Evolutionary conservation across 2,113 vertebrate genomes (phyloP).

Genomic region (Centropus unirufus): DNA sequence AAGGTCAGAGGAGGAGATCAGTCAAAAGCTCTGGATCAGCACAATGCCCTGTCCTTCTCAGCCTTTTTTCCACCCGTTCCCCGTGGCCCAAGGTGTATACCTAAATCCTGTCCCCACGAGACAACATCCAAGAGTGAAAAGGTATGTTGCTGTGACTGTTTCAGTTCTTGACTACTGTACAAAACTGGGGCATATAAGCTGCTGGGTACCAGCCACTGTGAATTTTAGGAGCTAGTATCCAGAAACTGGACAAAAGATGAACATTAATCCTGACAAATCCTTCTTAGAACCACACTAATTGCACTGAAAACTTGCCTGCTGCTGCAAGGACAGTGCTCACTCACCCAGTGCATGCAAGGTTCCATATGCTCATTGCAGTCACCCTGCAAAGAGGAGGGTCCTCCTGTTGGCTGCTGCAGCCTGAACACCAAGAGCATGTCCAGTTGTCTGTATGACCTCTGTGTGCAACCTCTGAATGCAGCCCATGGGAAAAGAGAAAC

Average conservation of each 20-base stretch:
- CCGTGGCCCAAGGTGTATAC: not conserved
- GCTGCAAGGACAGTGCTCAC: not conserved
- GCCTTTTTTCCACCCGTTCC: not conserved
- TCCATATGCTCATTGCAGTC: not conserved
- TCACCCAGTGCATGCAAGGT: not conserved
- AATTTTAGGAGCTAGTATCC: not conserved
- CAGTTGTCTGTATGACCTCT: not conserved
- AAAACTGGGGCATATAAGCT: not conserved
- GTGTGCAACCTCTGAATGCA: not conserved
- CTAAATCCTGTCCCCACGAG: not conserved
- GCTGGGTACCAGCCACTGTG: not conserved
- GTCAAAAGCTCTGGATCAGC: not conserved
- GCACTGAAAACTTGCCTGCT: not conserved
- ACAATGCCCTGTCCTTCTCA: not conserved
- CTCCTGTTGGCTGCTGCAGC: not conserved
- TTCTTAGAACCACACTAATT: not conserved
- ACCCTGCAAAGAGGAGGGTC: not conserved
- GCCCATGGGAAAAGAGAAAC: not conserved
- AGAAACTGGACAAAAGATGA: not conserved
- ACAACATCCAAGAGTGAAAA: not conserved
- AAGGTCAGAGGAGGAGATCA: not conserved
- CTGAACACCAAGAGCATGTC: not conserved
- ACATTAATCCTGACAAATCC: not conserved
- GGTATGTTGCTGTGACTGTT: not conserved
- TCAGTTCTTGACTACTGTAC: not conserved